Conservation (phyloP, 1,140 invertebrate species). For the Microplitis demolitor region DNA sequence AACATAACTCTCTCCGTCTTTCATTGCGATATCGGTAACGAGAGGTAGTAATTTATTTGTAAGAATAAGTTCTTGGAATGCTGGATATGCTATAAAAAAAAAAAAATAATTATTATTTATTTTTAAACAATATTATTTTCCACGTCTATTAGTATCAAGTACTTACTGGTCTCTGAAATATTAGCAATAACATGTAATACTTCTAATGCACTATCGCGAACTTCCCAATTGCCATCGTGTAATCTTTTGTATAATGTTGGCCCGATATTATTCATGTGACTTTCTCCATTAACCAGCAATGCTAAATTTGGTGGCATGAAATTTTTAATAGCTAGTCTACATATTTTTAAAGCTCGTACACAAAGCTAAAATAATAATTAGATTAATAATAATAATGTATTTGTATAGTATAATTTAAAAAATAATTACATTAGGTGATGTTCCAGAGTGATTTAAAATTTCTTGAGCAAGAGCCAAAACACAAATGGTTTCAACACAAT, state of each 20-base stretch:
- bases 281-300: slow-evolving; percentile 70
- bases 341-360: slow-evolving; percentile 70
- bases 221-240: slow-evolving; percentile 75
- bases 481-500: slow-evolving; percentile 72
- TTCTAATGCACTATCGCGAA: slow-evolving; percentile 75
- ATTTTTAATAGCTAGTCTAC: slow-evolving; percentile 71
- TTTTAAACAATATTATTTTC: too few species aligned
- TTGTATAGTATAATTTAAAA: slow-evolving; percentile 6
- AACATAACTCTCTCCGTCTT: slow-evolving; percentile 75
- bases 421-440: slow-evolving; percentile 60
- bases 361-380: slow-evolving; percentile 61
- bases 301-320: slow-evolving; percentile 77
- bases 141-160: too few species aligned
- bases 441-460: slow-evolving; percentile 63
- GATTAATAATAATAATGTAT: not conserved
- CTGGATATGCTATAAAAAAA: slow-evolving; percentile 71
- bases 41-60: slow-evolving; percentile 69
- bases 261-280: slow-evolving; percentile 68
- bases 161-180: slow-evolving; percentile 73
- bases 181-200: slow-evolving; percentile 70
- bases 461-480: slow-evolving; percentile 62
- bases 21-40: slow-evolving; percentile 67
- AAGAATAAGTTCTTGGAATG: slow-evolving; percentile 74
- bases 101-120: slow-evolving; percentile 17
- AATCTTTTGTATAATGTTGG: slow-evolving; percentile 71